Evolutionary conservation across 2,797 vertebrate species (phyloP).

Genomic region (Lerista edwardsae): DNA sequence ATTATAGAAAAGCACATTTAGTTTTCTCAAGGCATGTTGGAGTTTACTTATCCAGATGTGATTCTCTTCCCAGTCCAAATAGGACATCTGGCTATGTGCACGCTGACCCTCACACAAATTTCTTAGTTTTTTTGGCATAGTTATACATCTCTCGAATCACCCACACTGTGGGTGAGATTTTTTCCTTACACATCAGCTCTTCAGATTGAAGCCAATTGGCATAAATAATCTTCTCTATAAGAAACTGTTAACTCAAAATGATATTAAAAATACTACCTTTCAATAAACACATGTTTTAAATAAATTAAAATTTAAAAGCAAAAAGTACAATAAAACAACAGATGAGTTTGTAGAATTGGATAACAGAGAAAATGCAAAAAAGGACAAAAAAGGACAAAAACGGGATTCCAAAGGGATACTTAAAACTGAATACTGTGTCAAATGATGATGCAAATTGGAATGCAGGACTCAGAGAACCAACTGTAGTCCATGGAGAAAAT

Average conservation of each 20-base stretch:
- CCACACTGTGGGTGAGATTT: constrained; percentile 68
- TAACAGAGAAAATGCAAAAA: not conserved
- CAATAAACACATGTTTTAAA: not conserved
- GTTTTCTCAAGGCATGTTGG: constrained; percentile 35
- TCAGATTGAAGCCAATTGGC: constrained; percentile 40
- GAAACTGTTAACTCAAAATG: constrained; percentile 38
- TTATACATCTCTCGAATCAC: constrained; percentile 60
- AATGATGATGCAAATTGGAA: not conserved
- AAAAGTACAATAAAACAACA: not conserved
- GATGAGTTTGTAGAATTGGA: not conserved
- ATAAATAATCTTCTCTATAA: not conserved
- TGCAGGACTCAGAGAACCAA: not conserved
- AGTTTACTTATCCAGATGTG: constrained; percentile 38
- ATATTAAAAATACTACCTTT: not conserved
- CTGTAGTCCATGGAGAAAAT: not conserved
- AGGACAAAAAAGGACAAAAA: not conserved
- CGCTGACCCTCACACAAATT: constrained; percentile 42
- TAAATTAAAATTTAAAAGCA: not conserved
- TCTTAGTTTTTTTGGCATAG: constrained; percentile 63
- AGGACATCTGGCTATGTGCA: constrained; percentile 61
- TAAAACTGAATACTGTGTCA: not conserved
- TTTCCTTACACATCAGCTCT: constrained; percentile 53
- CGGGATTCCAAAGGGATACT: not conserved
- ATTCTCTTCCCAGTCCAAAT: constrained; percentile 13
- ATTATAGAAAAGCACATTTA: constrained; percentile 34